Evolutionary conservation across 2,113 vertebrate species (phyloP).

Genomic region (Bothrops jararaca): DNA sequence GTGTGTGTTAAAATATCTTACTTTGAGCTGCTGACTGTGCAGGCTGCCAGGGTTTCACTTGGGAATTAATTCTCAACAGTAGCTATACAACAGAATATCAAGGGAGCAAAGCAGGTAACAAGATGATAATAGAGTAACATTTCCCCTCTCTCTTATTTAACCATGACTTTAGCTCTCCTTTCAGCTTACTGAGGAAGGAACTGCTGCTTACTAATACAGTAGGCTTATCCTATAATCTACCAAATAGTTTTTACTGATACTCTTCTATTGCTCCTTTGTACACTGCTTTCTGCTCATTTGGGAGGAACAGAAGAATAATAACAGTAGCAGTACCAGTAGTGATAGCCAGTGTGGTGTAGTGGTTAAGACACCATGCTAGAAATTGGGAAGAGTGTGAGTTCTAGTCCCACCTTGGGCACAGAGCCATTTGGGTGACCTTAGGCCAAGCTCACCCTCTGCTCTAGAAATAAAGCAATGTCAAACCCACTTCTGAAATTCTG

Average conservation of each 20-base stretch:
- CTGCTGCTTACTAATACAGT: background rate
- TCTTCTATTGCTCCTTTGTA: background rate
- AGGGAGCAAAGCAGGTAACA: background rate
- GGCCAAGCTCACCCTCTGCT: background rate
- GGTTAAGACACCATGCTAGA: background rate
- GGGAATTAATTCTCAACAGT: background rate
- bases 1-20: conserved; percentile 23
- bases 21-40: background rate
- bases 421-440: background rate
- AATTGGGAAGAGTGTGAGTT: background rate
- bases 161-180: background rate
- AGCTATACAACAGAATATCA: conserved; percentile 19
- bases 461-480: background rate
- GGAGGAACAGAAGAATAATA: background rate
- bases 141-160: background rate
- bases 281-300: background rate
- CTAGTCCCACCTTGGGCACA: background rate
- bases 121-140: conserved; percentile 23
- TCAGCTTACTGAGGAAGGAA: background rate
- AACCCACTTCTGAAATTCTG: background rate
- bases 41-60: background rate
- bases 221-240: background rate
- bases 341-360: background rate
- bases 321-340: background rate
- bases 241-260: background rate